These are phyloP conservation scores for Atrina japonica DNA, from an alignment of 2,888 invertebrate genomes.

Conservation along the genomic window DNA sequence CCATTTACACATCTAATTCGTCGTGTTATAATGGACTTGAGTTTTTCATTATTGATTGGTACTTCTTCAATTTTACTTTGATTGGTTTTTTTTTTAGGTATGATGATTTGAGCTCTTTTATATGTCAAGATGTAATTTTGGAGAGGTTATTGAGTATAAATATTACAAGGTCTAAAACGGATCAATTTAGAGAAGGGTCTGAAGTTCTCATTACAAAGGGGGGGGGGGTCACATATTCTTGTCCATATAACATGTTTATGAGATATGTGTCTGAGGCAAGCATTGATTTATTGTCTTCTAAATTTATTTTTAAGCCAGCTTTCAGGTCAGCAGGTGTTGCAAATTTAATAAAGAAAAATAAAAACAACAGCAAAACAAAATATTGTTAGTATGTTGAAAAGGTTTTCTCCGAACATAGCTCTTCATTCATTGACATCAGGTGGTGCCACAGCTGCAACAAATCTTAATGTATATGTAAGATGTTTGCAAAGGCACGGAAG, in stretches of 20 bases:
- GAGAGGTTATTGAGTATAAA: neutral
- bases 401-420: too few relatives aligned
- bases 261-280: neutral
- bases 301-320: slow-evolving; percentile 19
- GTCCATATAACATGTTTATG: too few relatives aligned
- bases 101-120: neutral
- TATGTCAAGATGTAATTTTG: neutral
- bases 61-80: too few relatives aligned
- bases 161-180: slow-evolving; percentile 8
- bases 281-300: neutral
- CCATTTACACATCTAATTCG: too few relatives aligned
- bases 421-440: neutral
- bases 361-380: slow-evolving; percentile 1
- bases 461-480: too few relatives aligned
- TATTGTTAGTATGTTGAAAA: too few relatives aligned
- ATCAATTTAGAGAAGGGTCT: slow-evolving; percentile 11
- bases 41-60: too few relatives aligned
- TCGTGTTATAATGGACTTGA: too few relatives aligned
- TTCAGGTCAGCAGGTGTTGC: too few relatives aligned
- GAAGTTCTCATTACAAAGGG: slow-evolving; percentile 1
- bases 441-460: neutral
- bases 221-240: too few relatives aligned
- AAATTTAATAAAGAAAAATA: neutral
- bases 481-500: too few relatives aligned
- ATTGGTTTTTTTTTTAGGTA: slow-evolving; percentile 1